These are phyloP conservation scores for Chaetophractus vellerosus DNA, from an alignment of 2,797 vertebrate species.

Conservation along the genomic window DNA sequence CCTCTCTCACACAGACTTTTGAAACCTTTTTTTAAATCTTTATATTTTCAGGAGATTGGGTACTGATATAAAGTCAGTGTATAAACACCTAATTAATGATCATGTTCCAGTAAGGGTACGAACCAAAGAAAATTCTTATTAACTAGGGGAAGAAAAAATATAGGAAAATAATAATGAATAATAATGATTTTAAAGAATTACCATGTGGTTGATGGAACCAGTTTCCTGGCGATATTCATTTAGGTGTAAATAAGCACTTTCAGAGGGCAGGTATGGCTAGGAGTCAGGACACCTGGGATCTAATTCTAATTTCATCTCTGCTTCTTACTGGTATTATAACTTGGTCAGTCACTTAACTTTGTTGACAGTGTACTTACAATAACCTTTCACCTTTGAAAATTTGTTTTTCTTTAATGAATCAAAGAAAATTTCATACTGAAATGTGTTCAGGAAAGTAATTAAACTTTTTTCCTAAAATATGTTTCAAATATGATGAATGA, in stretches of 20 bases:
- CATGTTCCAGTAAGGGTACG: neutral
- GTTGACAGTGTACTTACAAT: neutral
- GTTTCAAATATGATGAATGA: neutral
- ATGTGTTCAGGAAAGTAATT: neutral
- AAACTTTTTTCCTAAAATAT: constrained; percentile 24
- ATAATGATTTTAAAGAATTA: neutral
- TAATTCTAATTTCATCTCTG: neutral
- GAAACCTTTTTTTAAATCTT: neutral
- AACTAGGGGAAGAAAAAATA: neutral
- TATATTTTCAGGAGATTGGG: constrained; percentile 19
- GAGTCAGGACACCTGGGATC: neutral
- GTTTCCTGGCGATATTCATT: neutral
- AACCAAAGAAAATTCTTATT: constrained; percentile 35
- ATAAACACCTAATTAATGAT: neutral
- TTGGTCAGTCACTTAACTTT: neutral
- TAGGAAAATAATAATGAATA: neutral
- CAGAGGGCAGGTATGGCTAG: neutral
- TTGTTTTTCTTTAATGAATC: neutral
- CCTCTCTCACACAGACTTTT: neutral
- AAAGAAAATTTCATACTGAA: neutral
- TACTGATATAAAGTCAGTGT: neutral
- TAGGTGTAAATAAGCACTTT: neutral
- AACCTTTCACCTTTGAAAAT: constrained; percentile 8
- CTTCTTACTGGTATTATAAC: neutral
- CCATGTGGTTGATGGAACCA: neutral